These are phyloP conservation scores for Perodicticus potto DNA, from an alignment of 2,797 vertebrate species.

Conservation along the genomic window DNA sequence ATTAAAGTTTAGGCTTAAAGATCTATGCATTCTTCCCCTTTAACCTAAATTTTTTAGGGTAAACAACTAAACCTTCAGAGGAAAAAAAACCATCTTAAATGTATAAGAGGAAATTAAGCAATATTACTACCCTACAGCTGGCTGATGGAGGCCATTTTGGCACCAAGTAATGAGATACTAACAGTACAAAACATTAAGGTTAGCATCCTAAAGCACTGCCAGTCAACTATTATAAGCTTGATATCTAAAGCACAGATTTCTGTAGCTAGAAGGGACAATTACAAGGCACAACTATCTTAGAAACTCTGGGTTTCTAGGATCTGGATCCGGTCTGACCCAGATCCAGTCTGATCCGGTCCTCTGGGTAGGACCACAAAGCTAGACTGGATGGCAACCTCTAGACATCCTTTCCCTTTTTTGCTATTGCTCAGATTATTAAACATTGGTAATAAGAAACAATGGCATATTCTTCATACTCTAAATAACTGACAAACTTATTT, in stretches of 20 bases:
- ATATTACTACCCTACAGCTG: not conserved
- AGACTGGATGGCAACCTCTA: not conserved
- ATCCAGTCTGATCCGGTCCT: not conserved
- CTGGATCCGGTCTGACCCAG: too few species aligned
- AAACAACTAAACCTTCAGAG: slow-evolving; percentile 31
- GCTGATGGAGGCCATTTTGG: not conserved
- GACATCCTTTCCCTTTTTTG: not conserved
- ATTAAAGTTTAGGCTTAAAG: slow-evolving; percentile 39
- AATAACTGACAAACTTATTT: not conserved
- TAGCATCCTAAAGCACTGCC: not conserved
- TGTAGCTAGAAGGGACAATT: not conserved
- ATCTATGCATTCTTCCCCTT: not conserved
- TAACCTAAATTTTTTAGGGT: slow-evolving; percentile 18
- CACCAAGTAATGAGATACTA: not conserved
- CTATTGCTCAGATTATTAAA: slow-evolving; percentile 6
- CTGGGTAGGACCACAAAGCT: not conserved
- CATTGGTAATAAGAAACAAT: not conserved
- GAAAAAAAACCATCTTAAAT: slow-evolving; percentile 33
- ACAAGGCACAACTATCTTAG: not conserved
- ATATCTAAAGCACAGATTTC: not conserved
- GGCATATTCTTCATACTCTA: not conserved
- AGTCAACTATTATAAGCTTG: not conserved
- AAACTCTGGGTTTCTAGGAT: not conserved
- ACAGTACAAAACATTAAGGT: not conserved
- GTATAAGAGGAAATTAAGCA: not conserved